Base-by-base conservation (phyloP, 2,888 invertebrate species). In the Buathra laborator region DNA sequence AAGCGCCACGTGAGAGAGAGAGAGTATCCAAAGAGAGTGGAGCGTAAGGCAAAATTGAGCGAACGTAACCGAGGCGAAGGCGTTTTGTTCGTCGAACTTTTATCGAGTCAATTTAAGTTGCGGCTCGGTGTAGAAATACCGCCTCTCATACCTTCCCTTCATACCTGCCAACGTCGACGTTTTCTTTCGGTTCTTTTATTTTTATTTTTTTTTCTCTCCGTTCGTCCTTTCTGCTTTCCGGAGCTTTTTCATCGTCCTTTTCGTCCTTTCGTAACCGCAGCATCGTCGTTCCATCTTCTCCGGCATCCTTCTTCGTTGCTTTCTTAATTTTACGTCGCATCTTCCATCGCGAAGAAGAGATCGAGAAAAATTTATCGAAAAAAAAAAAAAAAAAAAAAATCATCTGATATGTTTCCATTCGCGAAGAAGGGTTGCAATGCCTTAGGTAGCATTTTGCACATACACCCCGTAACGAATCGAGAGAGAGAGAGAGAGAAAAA, bases 61-160 rank as follows among this genome's bases (percentile, higher is more conserved):
- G 81, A 85, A 79, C 53, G 66, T 71, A 67, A 53, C 24, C 48
- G 67, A 66, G 29, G 62, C 87, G 88, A 9, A 37, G 89, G 89
- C 90, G 91, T 90, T 93, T 93, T 92, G 92, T 93, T 92, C 92
- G 89, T 89, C 90, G 88, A 93, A 94, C 93, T 94, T 94, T 94
- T 94, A 93, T 94, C 93, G 93, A 93, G 92, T 91, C 93, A 94
- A 94, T 94, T 94, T 93, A 94, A 94, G 94, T 94, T 94, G 92
- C 90, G 91, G 90, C 90, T 89, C 90, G 85, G 32, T 62, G 86
- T 86, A 81, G 75, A 84, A 83, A 86, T 83, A 87, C 86, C 85
- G 81, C 86, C 77, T 86, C 84, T 83, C 85, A 71, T 72, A 29
- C 75, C 70, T 74, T 29, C 76, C 86, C 82, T 76, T 76, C 86